These are phyloP conservation scores for Agonum fuliginosum DNA, from an alignment of 2,888 invertebrate genomes.

Conservation along the genomic window DNA sequence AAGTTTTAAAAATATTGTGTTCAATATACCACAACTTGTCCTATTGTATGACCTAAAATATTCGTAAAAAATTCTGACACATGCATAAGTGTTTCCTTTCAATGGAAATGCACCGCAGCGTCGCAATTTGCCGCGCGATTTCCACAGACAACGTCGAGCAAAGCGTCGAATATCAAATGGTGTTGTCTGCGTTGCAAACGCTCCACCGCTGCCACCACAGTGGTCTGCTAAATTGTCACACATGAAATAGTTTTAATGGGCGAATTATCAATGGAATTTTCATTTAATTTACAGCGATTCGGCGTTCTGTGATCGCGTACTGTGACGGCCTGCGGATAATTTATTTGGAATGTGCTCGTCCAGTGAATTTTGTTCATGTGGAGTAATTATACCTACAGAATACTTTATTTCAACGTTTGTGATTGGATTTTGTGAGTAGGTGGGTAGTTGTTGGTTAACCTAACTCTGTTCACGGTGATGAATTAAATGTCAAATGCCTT, in stretches of 20 bases:
- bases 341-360: slow-evolving; percentile 32
- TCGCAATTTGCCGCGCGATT: background rate
- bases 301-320: slow-evolving; percentile 14
- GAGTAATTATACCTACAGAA: slow-evolving; percentile 22
- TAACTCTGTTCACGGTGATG: too few relatives aligned
- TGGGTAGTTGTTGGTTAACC: background rate
- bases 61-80: too few relatives aligned
- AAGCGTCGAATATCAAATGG: slow-evolving; percentile 19
- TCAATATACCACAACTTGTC: background rate
- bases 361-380: slow-evolving; percentile 6
- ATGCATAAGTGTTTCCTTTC: too few relatives aligned
- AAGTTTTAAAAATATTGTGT: background rate
- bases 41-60: too few relatives aligned
- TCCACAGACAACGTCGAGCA: slow-evolving; percentile 6
- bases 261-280: slow-evolving; percentile 53
- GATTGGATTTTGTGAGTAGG: slow-evolving; percentile 14
- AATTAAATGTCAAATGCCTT: too few relatives aligned
- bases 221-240: slow-evolving; percentile 48
- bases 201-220: background rate
- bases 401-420: slow-evolving; percentile 20
- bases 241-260: slow-evolving; percentile 54
- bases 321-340: slow-evolving; percentile 23
- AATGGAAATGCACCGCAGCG: slow-evolving; percentile 9
- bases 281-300: slow-evolving; percentile 52
- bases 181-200: background rate